Conservation (phyloP, 53 echinoderm and acorn worm genomes). For the Astropecten irregularis region DNA sequence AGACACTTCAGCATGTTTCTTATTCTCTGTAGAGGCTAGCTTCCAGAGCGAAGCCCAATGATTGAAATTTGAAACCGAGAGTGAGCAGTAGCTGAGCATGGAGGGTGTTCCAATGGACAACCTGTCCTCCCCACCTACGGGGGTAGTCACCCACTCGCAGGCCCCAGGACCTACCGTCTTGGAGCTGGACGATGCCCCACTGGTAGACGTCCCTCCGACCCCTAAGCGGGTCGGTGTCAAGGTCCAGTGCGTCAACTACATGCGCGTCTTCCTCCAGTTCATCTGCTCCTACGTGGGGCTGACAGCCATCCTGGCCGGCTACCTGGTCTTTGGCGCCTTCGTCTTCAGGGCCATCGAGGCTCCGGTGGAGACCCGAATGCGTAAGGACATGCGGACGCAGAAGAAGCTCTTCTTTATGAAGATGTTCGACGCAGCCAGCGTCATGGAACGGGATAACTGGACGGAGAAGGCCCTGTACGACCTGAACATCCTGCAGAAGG, state of each 20-base stretch:
- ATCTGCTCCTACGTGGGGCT: slow-evolving; percentile 94
- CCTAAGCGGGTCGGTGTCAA: slow-evolving; percentile 57
- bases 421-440: slow-evolving; percentile 53
- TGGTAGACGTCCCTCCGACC: slow-evolving; percentile 12
- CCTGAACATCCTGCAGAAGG: slow-evolving; percentile 59
- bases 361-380: slow-evolving; percentile 64
- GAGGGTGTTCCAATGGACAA: slow-evolving; percentile 38
- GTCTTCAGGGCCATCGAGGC: slow-evolving; percentile 79
- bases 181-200: slow-evolving; percentile 29
- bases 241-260: slow-evolving; percentile 74
- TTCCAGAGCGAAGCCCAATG: no score
- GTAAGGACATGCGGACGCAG: slow-evolving; percentile 47
- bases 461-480: slow-evolving; percentile 62
- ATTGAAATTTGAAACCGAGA: no score
- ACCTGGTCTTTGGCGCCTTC: slow-evolving; percentile 86
- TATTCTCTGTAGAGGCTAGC: no score
- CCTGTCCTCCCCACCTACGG: slow-evolving; percentile 18
- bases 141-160: slow-evolving; percentile 16
- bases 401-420: slow-evolving; percentile 63
- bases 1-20: no score
- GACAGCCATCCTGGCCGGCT: slow-evolving; percentile 89
- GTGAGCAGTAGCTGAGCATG: not conserved
- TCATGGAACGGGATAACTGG: slow-evolving; percentile 58
- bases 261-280: slow-evolving; percentile 83
- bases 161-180: slow-evolving; percentile 31